A percentile compares a stretch with the other conserved stretches of the same genome.
phyloP scores from a whole-genome alignment of 1,140 invertebrate genomes.

The Panagrolaimus sp. region DNA sequence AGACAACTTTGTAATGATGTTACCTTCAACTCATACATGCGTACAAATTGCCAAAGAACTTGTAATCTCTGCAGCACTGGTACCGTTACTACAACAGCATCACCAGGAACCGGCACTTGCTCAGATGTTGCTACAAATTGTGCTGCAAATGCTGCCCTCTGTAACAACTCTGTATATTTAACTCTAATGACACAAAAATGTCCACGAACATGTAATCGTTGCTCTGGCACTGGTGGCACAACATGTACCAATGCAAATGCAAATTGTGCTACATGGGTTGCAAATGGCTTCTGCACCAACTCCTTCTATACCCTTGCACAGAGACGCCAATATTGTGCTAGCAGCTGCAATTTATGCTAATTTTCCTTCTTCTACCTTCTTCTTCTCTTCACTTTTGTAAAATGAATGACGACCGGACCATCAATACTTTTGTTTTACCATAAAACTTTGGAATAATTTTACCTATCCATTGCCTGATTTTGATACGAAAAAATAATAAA shows the following conservation, averaged over 20 bases:
- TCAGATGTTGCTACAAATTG: background rate
- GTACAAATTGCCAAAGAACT: background rate
- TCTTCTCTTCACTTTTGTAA: no score
- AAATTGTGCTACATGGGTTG: constrained; percentile 1
- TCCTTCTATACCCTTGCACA: background rate
- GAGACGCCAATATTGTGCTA: background rate
- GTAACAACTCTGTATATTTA: background rate
- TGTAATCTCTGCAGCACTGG: background rate
- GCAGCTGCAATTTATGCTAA: background rate
- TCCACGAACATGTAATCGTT: background rate
- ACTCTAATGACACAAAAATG: background rate
- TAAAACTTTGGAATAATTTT: no score
- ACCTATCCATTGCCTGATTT: no score
- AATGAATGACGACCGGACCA: no score
- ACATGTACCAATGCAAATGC: background rate
- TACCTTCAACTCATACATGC: background rate
- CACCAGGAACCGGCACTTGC: background rate
- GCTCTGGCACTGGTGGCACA: background rate
- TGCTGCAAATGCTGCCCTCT: background rate
- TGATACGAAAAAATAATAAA: no score
- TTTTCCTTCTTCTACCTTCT: no score
- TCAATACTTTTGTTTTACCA: no score
- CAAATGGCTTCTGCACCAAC: background rate
- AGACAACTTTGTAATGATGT: background rate
- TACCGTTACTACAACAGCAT: background rate